Base-by-base conservation (phyloP, 2,888 invertebrate species). In the Galerucella pusilla region DNA sequence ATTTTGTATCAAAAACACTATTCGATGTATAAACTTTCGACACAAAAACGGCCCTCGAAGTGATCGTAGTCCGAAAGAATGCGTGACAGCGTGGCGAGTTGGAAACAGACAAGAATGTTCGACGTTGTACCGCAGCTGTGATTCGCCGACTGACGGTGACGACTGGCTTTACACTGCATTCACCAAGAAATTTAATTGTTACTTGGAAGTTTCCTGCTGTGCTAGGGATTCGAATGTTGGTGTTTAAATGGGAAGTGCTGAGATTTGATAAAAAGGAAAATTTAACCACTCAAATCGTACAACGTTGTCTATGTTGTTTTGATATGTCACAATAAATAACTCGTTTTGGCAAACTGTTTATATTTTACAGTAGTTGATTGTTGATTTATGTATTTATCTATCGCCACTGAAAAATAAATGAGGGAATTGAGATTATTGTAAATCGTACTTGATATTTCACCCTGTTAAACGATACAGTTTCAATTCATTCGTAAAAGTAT, bases 171-270 rank as follows among this genome's bases (percentile, higher is more conserved):
- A 68, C 59, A 78, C 70, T 57, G 69, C 72, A 64, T 74, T 75
- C 69, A 75, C 73, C 71, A 78, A 78, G 78, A 75, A 76, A 75
- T 68, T 75, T 71, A 76, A 75, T 78, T 75, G 72, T 52, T 42
- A 68, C 69, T 65, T 75, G 75, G 71, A 76, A 73, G 76, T 71
- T 76, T 78, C 78, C 78, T 78, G 78, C 76, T 71, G 75, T 66
- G 75, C 69, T 71, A 64, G 75, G 69, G 76, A 71, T 68, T 52
- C n/a, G 52, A 52, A 71, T 9, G 20, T 20, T 20, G 20, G 46
- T 45, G 65, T 57, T 52, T 66, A 25, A 16, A 54, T 63, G 63
- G 75, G 72, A 57, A 72, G 65, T 73, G 72, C 65, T 68, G 52
- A 73, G 60, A 28, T 28, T 28, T 45, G 60, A n/a, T 67, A 66